Conservation (phyloP, 2,797 vertebrate species). For the Halcyon smyrnensis region DNA sequence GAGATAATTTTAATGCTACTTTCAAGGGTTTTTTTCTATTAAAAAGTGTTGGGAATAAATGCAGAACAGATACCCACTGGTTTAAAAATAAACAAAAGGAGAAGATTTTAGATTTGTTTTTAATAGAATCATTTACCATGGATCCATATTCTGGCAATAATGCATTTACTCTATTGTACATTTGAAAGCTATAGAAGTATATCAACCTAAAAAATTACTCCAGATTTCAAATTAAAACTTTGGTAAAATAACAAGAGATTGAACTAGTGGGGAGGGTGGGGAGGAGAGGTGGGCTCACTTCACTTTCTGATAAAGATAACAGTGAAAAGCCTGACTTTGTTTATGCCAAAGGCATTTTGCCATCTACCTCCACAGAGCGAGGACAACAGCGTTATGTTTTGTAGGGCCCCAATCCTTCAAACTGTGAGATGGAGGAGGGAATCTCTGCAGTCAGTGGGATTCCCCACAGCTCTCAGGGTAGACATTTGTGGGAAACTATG, state of each 20-base stretch:
- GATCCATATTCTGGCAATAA: background rate
- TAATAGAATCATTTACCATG: background rate
- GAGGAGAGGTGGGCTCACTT: background rate
- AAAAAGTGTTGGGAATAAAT: background rate
- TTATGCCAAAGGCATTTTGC: conserved; percentile 38
- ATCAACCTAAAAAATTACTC: conserved; percentile 15
- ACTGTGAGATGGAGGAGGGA: background rate
- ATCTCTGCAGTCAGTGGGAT: conserved; percentile 67
- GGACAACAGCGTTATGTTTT: background rate
- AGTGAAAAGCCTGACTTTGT: conserved; percentile 6
- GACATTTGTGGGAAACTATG: conserved; percentile 65
- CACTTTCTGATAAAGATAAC: background rate
- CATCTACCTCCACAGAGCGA: conserved; percentile 35
- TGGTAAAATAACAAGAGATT: background rate
- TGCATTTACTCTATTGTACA: background rate
- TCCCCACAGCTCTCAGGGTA: conserved; percentile 55
- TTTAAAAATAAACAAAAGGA: background rate
- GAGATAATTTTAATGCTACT: background rate
- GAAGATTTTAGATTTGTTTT: background rate
- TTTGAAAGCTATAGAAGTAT: background rate
- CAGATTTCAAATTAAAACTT: conserved; percentile 17
- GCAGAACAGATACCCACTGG: background rate
- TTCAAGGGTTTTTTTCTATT: background rate
- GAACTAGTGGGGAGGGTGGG: background rate
- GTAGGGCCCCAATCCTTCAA: background rate